These are phyloP conservation scores for Plutomurus gul DNA, from an alignment of 1,140 invertebrate species.

Conservation along the genomic window DNA sequence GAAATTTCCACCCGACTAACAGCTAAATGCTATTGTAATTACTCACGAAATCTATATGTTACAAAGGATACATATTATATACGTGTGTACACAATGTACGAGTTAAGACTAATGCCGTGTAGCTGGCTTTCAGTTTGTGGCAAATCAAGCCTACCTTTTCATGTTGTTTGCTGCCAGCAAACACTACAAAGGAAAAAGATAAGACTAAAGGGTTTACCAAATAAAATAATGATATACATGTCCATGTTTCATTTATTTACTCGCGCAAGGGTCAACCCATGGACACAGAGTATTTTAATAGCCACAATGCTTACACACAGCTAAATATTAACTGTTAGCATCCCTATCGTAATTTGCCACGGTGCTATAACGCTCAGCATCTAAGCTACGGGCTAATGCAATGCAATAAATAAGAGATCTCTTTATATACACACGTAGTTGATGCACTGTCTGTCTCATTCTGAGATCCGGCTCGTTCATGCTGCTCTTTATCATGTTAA, in stretches of 20 bases:
- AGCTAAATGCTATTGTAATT: conserved; percentile 39
- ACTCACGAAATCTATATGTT: conserved; percentile 40
- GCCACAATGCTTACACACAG: not conserved
- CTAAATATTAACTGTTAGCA: conserved; percentile 1
- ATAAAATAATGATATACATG: conserved; percentile 30
- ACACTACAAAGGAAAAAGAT: not conserved
- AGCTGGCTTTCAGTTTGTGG: not conserved
- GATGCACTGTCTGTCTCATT: not conserved
- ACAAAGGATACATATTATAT: not conserved
- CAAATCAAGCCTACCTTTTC: not conserved
- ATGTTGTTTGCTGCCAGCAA: not conserved
- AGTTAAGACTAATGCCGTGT: conserved; percentile 15
- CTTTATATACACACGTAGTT: not conserved
- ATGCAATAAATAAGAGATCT: conserved; percentile 20
- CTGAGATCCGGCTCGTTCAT: not conserved
- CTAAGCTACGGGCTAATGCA: conserved; percentile 7
- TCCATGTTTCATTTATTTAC: conserved; percentile 23
- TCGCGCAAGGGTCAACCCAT: not conserved
- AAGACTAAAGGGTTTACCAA: conserved; percentile 23
- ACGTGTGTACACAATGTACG: not conserved
- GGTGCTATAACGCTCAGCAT: conserved; percentile 7
- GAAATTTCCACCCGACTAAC: conserved; percentile 18
- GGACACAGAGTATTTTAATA: no score
- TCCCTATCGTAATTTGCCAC: conserved; percentile 8
- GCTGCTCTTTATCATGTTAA: conserved; percentile 12